Evolutionary conservation across 2,888 invertebrate species (phyloP), one percentile per base, ranked within the genome.

Genomic region (Baccha elongata): DNA sequence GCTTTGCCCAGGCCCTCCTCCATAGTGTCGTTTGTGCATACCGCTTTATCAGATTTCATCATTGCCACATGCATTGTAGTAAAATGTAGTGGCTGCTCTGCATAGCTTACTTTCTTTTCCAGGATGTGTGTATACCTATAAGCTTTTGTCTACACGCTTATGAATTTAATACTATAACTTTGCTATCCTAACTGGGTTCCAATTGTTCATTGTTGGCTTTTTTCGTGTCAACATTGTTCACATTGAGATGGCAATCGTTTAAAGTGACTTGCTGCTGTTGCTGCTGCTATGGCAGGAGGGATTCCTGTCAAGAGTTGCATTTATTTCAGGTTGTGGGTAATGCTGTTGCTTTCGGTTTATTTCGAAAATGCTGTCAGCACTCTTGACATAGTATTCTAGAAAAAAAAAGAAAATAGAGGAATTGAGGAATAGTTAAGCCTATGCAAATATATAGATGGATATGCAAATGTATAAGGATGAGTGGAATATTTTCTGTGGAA

Each of bases 21-120:
- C 74, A 89, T 80, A n/a, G 88, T 87, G 74, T 91, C 91, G 73
- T 89, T 90, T 21, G 91, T 91, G 84, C 90, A 90, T 50, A 91
- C 91, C 15, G 91, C 89, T 85, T 91, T 91, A 85, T 91, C 91
- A 58, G 87, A 85, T 72, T 88, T 89, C 46, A 84, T 87, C 69
- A 89, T 83, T 83, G 76, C 76, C 76, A 67, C 58, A 32, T 55
- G 48, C 53, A 48, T 69, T 50, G 55, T 67, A 35, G 53, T 23
- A 29, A 7, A 8, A 35, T 71, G 60, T 71, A 48, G 50, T 29
- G 48, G 68, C 55, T 62, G 46, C 60, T 72, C 52, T 67, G 64
- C 80, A 75, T 75, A 55, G 60, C 55, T 65, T 32, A 50, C 52
- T 62, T 60, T 53, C 44, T 60, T 55, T 67, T 11, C 64, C 53